Percentiles rank a stretch among this genome's conserved stretches.
phyloP scores from a whole-genome alignment of 2,797 vertebrate genomes.

The Psittacula echo region DNA sequence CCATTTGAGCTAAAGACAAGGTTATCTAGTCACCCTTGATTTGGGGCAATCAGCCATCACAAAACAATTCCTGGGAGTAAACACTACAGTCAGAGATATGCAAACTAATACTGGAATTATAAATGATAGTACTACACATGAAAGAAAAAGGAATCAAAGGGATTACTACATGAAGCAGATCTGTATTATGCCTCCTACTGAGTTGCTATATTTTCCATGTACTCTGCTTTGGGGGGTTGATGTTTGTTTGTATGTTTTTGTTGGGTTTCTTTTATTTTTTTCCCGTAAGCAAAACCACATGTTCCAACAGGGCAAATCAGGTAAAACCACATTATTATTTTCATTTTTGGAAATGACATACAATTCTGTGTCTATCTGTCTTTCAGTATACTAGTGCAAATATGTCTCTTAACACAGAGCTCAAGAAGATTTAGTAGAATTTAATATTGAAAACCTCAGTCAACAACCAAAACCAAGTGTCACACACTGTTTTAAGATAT shows the following conservation, averaged over 20 bases:
- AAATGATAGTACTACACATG: slow-evolving; percentile 61
- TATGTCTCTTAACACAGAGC: neutral
- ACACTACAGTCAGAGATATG: slow-evolving; percentile 57
- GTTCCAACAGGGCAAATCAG: neutral
- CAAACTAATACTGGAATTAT: slow-evolving; percentile 68
- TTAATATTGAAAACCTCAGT: fast-evolving
- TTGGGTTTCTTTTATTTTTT: neutral
- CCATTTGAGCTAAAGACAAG: slow-evolving; percentile 56
- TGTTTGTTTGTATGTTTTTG: slow-evolving; percentile 3
- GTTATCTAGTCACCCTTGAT: slow-evolving; percentile 69
- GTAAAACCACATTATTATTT: neutral
- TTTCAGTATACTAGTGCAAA: neutral
- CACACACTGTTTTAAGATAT: neutral
- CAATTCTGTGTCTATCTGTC: neutral
- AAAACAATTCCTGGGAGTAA: slow-evolving; percentile 73
- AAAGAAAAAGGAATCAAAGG: slow-evolving; percentile 65
- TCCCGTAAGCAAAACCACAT: neutral
- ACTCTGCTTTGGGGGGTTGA: neutral
- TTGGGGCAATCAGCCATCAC: slow-evolving; percentile 71
- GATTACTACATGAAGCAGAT: slow-evolving; percentile 43
- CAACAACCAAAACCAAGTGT: neutral
- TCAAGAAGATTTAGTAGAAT: neutral
- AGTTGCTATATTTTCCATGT: slow-evolving; percentile 16
- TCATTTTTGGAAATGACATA: neutral
- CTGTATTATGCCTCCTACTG: slow-evolving; percentile 48